These are phyloP conservation scores for Epicampocera succincta DNA, from an alignment of 2,888 invertebrate species.

Conservation along the genomic window DNA sequence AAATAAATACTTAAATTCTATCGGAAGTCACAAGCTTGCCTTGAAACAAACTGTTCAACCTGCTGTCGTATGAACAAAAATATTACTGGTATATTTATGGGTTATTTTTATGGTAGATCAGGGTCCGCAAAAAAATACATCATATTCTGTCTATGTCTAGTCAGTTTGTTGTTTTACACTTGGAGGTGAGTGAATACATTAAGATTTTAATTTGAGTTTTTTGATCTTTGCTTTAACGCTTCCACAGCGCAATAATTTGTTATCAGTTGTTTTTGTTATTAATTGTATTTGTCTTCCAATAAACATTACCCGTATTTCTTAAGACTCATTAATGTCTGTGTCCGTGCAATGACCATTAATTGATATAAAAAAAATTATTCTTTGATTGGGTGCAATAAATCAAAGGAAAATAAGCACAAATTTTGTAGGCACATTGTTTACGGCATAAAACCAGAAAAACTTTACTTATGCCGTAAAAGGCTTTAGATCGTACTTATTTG, in stretches of 20 bases:
- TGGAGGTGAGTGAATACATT: constrained; percentile 3
- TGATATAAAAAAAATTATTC: constrained; percentile 1
- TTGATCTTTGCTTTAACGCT: constrained; percentile 1
- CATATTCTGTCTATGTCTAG: background rate
- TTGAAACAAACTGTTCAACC: no score
- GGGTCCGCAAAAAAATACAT: background rate
- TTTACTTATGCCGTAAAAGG: no score
- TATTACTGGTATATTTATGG: background rate
- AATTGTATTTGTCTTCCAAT: constrained; percentile 6
- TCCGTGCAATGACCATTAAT: constrained; percentile 35
- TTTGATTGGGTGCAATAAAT: constrained; percentile 1
- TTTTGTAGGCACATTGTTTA: background rate
- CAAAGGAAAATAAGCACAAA: background rate
- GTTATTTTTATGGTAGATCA: constrained; percentile 5
- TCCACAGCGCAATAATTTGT: constrained; percentile 23
- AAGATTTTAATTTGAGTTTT: constrained; percentile 13
- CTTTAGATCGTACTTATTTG: no score
- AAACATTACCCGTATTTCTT: constrained; percentile 6
- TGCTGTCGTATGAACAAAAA: no score
- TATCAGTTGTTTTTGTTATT: constrained; percentile 45
- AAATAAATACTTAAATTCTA: no score
- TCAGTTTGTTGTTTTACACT: background rate
- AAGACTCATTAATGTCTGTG: constrained; percentile 9
- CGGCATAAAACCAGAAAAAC: no score
- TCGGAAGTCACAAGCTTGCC: no score